Evolutionary conservation across 2,888 invertebrate species (phyloP).

Genomic region (Amphipyra berbera): DNA sequence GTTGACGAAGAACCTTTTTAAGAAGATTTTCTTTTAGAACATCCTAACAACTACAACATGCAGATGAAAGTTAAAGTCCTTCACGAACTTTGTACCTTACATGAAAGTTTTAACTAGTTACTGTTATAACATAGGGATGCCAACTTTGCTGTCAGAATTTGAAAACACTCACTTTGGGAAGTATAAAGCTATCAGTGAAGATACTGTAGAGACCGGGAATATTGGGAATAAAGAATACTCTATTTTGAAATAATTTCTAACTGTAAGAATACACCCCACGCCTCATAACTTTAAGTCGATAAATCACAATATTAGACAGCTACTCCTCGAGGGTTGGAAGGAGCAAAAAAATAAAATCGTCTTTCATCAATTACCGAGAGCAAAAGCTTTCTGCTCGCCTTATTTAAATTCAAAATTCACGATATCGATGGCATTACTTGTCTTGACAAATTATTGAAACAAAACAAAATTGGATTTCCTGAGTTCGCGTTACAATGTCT

Average conservation of each 20-base stretch:
- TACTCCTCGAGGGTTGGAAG: constrained; percentile 69
- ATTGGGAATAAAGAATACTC: constrained; percentile 54
- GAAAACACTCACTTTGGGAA: constrained; percentile 39
- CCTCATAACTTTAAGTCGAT: constrained; percentile 78
- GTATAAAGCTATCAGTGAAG: constrained; percentile 15
- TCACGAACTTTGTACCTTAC: constrained; percentile 44
- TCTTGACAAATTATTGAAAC: constrained; percentile 61
- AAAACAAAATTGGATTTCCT: constrained; percentile 51
- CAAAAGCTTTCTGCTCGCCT: constrained; percentile 62
- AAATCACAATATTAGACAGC: constrained; percentile 82
- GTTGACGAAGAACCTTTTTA: constrained; percentile 34
- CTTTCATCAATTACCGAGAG: constrained; percentile 76
- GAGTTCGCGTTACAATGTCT: constrained; percentile 32
- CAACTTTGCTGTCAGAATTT: constrained; percentile 42
- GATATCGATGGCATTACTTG: constrained; percentile 58
- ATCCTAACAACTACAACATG: constrained; percentile 47
- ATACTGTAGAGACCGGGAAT: constrained; percentile 11
- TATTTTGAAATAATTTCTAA: constrained; percentile 68
- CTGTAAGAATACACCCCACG: constrained; percentile 65
- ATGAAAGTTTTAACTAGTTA: constrained; percentile 53
- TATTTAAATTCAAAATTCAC: constrained; percentile 68
- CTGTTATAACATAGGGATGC: constrained; percentile 30
- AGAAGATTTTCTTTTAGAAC: constrained; percentile 43
- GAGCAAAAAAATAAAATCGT: constrained; percentile 72
- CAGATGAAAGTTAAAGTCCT: constrained; percentile 48